Evolutionary conservation across 2,797 vertebrate species (phyloP), one percentile per base, ranked within the genome.

Genomic region (Columba guinea): DNA sequence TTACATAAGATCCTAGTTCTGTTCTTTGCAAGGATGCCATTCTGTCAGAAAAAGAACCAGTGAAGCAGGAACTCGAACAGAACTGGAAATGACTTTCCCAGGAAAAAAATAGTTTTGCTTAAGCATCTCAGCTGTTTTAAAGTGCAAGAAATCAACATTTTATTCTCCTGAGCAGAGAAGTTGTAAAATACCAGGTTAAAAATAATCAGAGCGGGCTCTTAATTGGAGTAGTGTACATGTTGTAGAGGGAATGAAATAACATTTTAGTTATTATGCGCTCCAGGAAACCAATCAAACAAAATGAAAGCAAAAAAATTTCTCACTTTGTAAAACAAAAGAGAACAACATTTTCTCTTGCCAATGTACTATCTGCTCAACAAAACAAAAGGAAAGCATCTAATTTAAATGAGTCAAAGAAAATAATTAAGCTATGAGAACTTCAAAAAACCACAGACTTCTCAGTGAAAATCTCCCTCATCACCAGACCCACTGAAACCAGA

Each of bases 1-100:
- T 98, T 98, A 97, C 26, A 2, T 96, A 98, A 97, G 95, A 96
- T 65, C 91, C 86, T 32, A 86, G 93, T 64, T 96, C 89, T 94
- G 80, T 88, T 96, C 32, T 64, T 93, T 69, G 76, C 91, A 89
- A 96, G 92, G 85, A 94, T 79, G 64, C 51, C 96, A 97, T 96
- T 96, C 96, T 96, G 95, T 96, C 95, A 96, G 80, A 95, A 96
- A 94, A 96, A 41, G 80, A 97, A 94, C 86, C 86, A 89, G 58
- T 69, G 95, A 97, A 97, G 96, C 88, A n/a, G 90, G 97, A 96
- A 96, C 85, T 82, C 34, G 35, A 97, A 94, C 90, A 95, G 95
- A 97, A 95, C 94, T 97, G 87, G 94, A 96, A 97, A 91, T 92
- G 35, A 97, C 95, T 96, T 97, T 97, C 88, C 75, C 13, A 30